Evolutionary conservation across 2,888 invertebrate species (phyloP).

Genomic region (Drosophila affinis): DNA sequence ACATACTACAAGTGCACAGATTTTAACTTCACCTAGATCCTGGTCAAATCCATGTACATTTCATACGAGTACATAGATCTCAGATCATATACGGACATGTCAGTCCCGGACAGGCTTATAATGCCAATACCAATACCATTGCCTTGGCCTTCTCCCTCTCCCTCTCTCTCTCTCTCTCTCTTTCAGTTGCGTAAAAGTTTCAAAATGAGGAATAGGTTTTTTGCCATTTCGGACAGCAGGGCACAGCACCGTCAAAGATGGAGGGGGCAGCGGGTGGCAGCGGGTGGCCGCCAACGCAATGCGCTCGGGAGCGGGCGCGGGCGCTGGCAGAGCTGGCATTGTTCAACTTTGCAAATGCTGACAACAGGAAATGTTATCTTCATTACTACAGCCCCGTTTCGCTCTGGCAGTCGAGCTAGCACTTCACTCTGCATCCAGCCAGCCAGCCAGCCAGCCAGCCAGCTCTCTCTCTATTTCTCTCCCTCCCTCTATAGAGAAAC

Average conservation of each 20-base stretch:
- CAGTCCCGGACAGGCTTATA: not conserved
- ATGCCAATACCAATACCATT: not conserved
- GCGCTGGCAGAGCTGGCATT: slow-evolving; percentile 24
- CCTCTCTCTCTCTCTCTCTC: not conserved
- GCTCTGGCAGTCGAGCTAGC: slow-evolving; percentile 13
- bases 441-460: not conserved
- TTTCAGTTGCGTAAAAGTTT: slow-evolving; percentile 9
- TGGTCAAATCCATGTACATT: too few relatives aligned
- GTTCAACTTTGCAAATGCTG: slow-evolving; percentile 65
- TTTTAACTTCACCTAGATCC: too few relatives aligned
- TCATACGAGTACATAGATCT: not conserved
- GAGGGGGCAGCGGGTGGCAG: not conserved
- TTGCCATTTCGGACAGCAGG: slow-evolving; percentile 35
- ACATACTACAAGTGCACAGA: too few relatives aligned
- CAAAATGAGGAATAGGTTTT: slow-evolving; percentile 44
- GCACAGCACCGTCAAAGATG: not conserved
- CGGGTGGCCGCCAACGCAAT: not conserved
- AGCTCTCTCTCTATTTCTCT: slow-evolving; percentile 4
- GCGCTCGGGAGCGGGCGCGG: not conserved
- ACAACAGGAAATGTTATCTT: slow-evolving; percentile 80
- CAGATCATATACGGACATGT: not conserved
- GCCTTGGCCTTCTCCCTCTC: not conserved
- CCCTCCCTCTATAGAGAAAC: slow-evolving; percentile 16
- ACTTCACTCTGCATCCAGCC: slow-evolving; percentile 7
- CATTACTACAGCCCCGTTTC: slow-evolving; percentile 77